phyloP scores from a whole-genome alignment of 2,113 vertebrate genomes.

The Brienomyrus longianalis region DNA sequence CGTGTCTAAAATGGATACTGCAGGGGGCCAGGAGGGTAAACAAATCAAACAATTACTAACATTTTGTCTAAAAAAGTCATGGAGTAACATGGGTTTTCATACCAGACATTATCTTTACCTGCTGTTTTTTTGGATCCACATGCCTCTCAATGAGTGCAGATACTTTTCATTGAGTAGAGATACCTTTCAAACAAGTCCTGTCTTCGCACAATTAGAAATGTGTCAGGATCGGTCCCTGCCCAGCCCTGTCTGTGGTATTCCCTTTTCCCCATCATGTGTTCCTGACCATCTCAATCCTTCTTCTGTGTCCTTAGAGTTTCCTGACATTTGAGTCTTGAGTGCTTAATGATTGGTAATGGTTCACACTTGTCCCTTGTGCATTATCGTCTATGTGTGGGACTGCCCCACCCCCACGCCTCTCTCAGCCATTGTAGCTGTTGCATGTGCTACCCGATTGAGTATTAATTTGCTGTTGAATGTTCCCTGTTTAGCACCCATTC shows the following conservation, averaged over 20 bases:
- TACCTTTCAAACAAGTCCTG: neutral
- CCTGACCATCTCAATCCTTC: neutral
- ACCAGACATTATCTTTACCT: neutral
- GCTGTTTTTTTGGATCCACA: neutral
- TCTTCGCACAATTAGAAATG: neutral
- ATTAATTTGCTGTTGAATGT: neutral
- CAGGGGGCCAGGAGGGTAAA: neutral
- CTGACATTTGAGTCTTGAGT: neutral
- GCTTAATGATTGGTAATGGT: neutral
- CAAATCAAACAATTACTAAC: neutral
- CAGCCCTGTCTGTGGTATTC: neutral
- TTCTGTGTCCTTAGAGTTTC: neutral
- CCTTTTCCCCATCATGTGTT: neutral
- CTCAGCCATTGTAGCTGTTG: neutral
- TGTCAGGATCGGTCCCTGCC: neutral
- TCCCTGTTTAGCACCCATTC: neutral
- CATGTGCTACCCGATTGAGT: neutral
- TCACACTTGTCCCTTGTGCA: neutral
- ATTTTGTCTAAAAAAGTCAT: neutral
- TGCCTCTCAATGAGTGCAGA: neutral
- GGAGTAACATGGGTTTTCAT: neutral
- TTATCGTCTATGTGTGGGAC: neutral
- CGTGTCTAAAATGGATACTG: neutral
- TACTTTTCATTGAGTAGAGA: neutral
- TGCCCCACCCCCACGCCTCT: neutral